Conservation (phyloP, 2,797 vertebrate species). For the Vireo griseus region DNA sequence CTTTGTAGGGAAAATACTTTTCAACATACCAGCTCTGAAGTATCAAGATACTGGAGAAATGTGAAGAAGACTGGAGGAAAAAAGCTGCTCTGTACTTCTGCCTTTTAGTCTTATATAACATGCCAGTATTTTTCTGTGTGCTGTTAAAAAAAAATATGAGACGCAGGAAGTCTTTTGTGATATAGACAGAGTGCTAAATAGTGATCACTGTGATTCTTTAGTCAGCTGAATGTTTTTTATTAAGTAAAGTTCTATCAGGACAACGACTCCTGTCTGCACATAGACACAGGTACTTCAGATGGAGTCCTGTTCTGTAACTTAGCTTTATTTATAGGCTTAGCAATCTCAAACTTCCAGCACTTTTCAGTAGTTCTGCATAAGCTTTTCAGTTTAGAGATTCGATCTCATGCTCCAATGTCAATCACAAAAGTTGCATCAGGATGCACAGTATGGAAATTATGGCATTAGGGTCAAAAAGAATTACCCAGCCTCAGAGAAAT, state of each 20-base stretch:
- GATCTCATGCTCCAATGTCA: not conserved
- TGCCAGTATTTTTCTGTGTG: fast-evolving
- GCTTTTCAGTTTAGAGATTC: not conserved
- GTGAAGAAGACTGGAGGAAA: not conserved
- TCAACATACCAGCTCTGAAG: not conserved
- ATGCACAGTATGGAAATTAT: not conserved
- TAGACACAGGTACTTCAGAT: not conserved
- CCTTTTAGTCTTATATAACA: not conserved
- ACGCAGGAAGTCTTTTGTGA: not conserved
- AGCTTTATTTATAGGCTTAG: not conserved
- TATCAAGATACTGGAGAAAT: not conserved
- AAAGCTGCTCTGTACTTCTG: not conserved
- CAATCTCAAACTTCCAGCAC: not conserved
- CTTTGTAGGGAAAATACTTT: not conserved
- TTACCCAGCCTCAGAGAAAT: not conserved
- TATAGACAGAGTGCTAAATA: not conserved
- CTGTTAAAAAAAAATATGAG: not conserved
- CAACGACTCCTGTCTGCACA: not conserved
- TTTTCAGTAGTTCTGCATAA: not conserved
- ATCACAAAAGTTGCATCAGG: not conserved
- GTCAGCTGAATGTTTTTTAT: not conserved
- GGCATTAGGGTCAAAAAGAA: not conserved
- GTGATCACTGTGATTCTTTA: not conserved
- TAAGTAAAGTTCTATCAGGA: not conserved
- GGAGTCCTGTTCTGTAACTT: not conserved